These are phyloP conservation scores for Spialia ferax DNA, from an alignment of 2,888 invertebrate species.

Conservation along the genomic window DNA sequence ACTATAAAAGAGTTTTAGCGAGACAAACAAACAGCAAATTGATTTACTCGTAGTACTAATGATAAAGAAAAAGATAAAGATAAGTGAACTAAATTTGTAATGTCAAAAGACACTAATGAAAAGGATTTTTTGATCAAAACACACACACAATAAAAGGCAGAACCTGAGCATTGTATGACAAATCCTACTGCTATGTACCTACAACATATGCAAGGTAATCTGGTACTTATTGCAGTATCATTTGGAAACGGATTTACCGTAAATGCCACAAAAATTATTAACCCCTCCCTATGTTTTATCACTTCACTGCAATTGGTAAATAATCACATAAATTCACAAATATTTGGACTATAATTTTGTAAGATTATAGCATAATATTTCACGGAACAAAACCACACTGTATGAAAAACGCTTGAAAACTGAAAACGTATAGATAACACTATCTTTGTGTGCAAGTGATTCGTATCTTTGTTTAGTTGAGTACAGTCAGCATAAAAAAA, in stretches of 20 bases:
- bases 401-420: constrained; percentile 50
- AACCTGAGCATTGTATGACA: too few species aligned
- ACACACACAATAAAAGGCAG: too few species aligned
- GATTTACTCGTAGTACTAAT: too few species aligned
- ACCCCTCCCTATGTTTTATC: background rate
- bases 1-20: too few species aligned
- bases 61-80: too few species aligned
- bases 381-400: constrained; percentile 33
- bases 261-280: background rate
- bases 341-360: background rate
- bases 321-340: background rate
- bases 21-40: too few species aligned
- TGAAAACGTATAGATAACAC: constrained; percentile 52
- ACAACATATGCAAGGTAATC: background rate
- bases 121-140: too few species aligned
- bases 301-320: background rate
- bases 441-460: constrained; percentile 44
- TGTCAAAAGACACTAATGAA: too few species aligned
- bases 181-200: background rate
- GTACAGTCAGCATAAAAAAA: constrained; percentile 48
- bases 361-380: background rate
- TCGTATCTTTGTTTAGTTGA: constrained; percentile 44
- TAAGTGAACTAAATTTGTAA: too few species aligned
- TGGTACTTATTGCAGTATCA: background rate
- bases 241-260: background rate